phyloP scores from a whole-genome alignment of 2,113 vertebrate species.

The Scortum barcoo region DNA sequence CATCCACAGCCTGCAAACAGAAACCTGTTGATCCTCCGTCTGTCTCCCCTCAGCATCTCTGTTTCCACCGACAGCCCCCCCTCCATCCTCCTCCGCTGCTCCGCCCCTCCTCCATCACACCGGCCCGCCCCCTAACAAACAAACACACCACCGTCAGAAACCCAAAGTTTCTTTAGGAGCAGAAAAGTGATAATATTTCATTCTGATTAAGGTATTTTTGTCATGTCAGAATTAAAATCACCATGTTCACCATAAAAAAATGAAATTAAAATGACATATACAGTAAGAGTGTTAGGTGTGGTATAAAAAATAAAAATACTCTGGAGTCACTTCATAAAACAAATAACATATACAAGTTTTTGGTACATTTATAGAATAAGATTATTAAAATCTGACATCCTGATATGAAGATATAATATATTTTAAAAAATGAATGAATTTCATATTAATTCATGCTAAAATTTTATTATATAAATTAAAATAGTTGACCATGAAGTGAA shows the following conservation, averaged over 20 bases:
- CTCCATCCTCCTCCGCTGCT: not conserved
- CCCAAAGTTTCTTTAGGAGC: not conserved
- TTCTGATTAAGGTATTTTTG: too few species aligned
- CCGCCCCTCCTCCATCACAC: slow-evolving; percentile 2
- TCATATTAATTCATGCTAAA: not conserved
- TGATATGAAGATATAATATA: too few species aligned
- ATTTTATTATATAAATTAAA: not conserved
- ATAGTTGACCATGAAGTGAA: too few species aligned
- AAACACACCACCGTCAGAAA: not conserved
- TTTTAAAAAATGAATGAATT: too few species aligned
- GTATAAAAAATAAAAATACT: not conserved
- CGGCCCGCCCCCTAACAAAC: slow-evolving; percentile 4
- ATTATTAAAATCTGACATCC: not conserved
- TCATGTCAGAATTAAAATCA: too few species aligned
- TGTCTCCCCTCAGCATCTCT: slow-evolving; percentile 25
- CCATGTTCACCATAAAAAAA: not conserved
- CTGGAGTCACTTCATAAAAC: too few species aligned
- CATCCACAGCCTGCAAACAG: not conserved
- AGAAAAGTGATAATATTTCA: too few species aligned
- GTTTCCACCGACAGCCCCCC: too few species aligned
- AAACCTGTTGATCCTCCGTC: slow-evolving; percentile 26
- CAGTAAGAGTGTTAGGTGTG: too few species aligned
- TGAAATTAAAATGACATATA: too few species aligned
- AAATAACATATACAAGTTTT: not conserved
- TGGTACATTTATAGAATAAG: too few species aligned